Conservation (phyloP, 2,888 invertebrate genomes). For the Podotricha telesiphe region DNA sequence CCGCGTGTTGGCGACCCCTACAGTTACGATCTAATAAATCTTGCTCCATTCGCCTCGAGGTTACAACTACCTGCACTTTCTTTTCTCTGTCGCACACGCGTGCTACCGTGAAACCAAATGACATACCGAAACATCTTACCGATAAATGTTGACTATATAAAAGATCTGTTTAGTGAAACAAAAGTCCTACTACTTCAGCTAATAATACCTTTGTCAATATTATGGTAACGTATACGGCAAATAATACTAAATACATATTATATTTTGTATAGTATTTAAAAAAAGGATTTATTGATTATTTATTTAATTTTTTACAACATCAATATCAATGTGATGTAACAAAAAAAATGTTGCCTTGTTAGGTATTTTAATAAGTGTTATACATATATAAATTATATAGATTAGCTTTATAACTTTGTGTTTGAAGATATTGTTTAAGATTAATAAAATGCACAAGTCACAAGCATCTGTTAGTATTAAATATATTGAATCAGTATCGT, state of each 20-base stretch:
- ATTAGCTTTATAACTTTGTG: neutral
- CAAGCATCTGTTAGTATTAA: constrained; percentile 29
- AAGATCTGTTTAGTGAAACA: constrained; percentile 26
- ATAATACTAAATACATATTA: neutral
- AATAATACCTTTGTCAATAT: neutral
- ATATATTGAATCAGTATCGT: constrained; percentile 33
- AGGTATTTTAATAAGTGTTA: neutral
- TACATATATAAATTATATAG: neutral
- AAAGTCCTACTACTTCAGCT: neutral
- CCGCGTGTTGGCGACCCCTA: constrained; percentile 70
- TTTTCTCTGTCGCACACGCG: constrained; percentile 77
- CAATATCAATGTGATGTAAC: neutral
- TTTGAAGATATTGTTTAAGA: neutral
- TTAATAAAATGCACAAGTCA: constrained; percentile 13
- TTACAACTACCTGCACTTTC: constrained; percentile 78
- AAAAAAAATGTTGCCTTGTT: neutral
- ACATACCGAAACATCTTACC: constrained; percentile 45
- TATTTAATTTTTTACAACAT: neutral
- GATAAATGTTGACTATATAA: constrained; percentile 29
- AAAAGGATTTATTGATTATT: neutral
- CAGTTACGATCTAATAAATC: constrained; percentile 82
- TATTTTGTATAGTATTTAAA: neutral
- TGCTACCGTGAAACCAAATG: constrained; percentile 57
- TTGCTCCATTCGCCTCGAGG: constrained; percentile 60
- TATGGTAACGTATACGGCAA: neutral